phyloP scores from a whole-genome alignment of 2,888 invertebrate species.

The Proisotoma minuta region DNA sequence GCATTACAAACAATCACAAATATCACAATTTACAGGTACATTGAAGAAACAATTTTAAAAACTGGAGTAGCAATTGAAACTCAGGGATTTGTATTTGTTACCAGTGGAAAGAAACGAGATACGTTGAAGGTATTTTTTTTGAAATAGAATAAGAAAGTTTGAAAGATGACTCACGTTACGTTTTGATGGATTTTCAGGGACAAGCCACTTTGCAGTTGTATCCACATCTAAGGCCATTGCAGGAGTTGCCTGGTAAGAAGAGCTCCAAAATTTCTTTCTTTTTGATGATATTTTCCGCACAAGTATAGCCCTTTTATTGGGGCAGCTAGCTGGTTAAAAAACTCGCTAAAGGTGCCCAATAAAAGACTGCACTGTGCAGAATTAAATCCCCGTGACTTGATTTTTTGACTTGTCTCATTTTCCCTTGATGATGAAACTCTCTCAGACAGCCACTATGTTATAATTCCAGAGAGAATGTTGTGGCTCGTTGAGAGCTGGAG shows the following conservation, averaged over 20 bases:
- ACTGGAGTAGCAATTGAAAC: constrained; percentile 61
- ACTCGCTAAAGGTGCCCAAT: constrained; percentile 57
- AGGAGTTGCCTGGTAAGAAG: constrained; percentile 53
- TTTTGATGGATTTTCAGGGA: constrained; percentile 51
- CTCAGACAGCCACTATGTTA: no score
- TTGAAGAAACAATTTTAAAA: constrained; percentile 58
- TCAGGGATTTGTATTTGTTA: constrained; percentile 58
- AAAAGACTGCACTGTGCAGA: constrained; percentile 55
- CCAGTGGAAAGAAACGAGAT: constrained; percentile 57
- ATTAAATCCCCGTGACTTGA: no score
- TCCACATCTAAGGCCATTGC: constrained; percentile 56
- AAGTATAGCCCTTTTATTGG: constrained; percentile 52
- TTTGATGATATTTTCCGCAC: constrained; percentile 31
- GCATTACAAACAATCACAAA: neutral
- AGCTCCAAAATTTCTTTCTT: neutral
- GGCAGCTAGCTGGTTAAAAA: constrained; percentile 52
- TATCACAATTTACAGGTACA: constrained; percentile 52
- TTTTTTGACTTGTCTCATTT: no score
- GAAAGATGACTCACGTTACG: neutral
- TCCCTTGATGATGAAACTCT: neutral
- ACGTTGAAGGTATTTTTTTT: constrained; percentile 53
- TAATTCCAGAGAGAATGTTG: no score
- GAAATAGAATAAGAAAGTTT: neutral
- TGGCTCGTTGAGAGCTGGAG: no score
- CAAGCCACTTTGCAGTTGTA: constrained; percentile 58